These are phyloP conservation scores for Dioctria rufipes DNA, from an alignment of 2,888 invertebrate genomes.

Conservation along the genomic window DNA sequence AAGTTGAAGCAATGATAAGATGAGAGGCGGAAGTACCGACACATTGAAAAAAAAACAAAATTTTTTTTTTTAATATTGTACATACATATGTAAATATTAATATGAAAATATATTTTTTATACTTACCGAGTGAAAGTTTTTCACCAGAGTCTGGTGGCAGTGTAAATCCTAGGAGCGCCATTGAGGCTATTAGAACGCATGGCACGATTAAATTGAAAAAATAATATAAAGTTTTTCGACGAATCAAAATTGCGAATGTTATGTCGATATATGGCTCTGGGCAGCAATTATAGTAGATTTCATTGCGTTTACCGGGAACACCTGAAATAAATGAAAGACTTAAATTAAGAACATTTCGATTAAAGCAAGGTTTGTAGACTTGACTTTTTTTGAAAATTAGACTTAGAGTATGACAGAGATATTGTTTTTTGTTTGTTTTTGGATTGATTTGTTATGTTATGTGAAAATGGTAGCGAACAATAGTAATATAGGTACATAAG, in stretches of 20 bases:
- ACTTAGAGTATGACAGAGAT: too few relatives aligned
- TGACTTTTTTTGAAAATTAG: background rate
- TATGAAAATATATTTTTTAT: background rate
- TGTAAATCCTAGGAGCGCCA: conserved; percentile 98
- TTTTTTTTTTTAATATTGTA: background rate
- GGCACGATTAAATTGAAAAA: conserved; percentile 99
- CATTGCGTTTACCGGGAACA: conserved; percentile 94
- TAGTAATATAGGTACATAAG: too few relatives aligned
- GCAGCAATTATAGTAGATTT: conserved; percentile 97
- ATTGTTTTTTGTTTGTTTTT: too few relatives aligned
- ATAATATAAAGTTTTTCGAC: conserved; percentile 97
- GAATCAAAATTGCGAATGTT: conserved; percentile 96
- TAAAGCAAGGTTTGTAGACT: too few relatives aligned
- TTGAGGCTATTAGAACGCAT: conserved; percentile 98
- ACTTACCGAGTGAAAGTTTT: conserved; percentile 95
- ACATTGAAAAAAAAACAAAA: too few relatives aligned
- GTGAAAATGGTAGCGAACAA: too few relatives aligned
- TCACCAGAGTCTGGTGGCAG: conserved; percentile 99
- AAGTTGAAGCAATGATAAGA: too few relatives aligned
- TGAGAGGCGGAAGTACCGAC: background rate
- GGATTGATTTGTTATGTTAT: too few relatives aligned
- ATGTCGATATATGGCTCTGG: conserved; percentile 98
- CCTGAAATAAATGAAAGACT: conserved; percentile 73
- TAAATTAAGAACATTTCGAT: too few relatives aligned
- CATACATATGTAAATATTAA: background rate